A percentile compares a stretch with the other conserved stretches of the same genome.
These are phyloP conservation scores for Haemorhous mexicanus DNA, from an alignment of 2,113 vertebrate species.

Conservation along the genomic window DNA sequence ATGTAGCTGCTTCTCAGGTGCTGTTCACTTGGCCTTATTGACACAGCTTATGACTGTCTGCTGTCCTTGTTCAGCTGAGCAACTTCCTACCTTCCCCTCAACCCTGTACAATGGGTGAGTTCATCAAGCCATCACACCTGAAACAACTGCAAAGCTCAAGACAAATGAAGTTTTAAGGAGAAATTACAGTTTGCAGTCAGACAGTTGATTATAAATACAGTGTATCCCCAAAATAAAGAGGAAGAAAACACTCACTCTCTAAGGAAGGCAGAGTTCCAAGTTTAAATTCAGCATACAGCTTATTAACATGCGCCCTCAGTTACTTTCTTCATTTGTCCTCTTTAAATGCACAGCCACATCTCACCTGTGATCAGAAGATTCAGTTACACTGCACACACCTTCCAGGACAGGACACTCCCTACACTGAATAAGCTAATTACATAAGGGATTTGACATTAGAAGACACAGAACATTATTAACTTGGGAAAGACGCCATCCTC, in stretches of 20 bases:
- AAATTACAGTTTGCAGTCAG: background rate
- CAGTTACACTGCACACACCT: background rate
- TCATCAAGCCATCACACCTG: background rate
- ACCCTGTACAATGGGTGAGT: accelerated
- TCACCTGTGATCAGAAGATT: background rate
- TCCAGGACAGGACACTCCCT: background rate
- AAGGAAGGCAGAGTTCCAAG: background rate
- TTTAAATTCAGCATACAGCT: background rate
- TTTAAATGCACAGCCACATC: background rate
- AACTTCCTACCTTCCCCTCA: background rate
- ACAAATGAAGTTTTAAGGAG: background rate
- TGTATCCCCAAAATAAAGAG: background rate
- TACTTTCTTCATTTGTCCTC: background rate
- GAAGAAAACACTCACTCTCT: background rate
- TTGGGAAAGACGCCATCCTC: background rate
- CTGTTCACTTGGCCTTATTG: background rate
- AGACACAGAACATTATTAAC: background rate
- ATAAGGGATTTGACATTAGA: background rate
- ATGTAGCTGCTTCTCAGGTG: background rate
- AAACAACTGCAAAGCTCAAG: background rate
- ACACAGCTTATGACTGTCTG: background rate
- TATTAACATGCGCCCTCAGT: background rate
- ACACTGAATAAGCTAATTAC: background rate
- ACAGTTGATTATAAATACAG: background rate
- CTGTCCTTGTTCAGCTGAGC: background rate